These are phyloP conservation scores for Pholis gunnellus DNA, from an alignment of 2,113 vertebrate species.

Conservation along the genomic window DNA sequence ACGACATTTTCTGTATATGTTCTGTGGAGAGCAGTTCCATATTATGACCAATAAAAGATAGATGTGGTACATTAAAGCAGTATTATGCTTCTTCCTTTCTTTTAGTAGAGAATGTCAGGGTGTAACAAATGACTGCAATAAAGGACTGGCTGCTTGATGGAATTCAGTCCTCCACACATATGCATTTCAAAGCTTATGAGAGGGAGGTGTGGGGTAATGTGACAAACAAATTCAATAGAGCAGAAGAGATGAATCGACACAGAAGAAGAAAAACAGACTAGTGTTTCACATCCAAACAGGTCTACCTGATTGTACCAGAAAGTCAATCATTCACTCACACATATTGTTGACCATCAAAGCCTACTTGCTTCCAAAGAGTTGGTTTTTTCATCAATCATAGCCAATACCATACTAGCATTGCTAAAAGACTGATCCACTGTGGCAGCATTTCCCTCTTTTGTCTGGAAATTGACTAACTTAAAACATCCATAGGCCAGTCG, in stretches of 20 bases:
- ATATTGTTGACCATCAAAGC: constrained; percentile 12
- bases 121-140: constrained; percentile 58
- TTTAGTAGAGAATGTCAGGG: constrained; percentile 24
- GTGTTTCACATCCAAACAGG: neutral
- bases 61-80: neutral
- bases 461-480: constrained; percentile 10
- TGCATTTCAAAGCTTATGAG: constrained; percentile 41
- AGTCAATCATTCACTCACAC: neutral
- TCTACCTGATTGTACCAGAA: neutral
- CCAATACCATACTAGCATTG: neutral
- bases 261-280: constrained; percentile 1
- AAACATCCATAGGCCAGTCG: neutral
- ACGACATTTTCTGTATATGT: neutral
- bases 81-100: neutral
- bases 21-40: neutral
- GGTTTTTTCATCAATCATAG: neutral
- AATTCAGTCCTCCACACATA: constrained; percentile 35
- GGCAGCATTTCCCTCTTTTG: neutral
- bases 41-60: neutral
- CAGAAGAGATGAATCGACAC: constrained; percentile 27
- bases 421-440: neutral
- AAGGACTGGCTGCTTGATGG: constrained; percentile 29
- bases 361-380: neutral
- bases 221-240: constrained; percentile 35
- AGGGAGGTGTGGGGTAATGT: neutral